Conservation (phyloP, 2,797 vertebrate genomes). For the Acipenser transmontanus region DNA sequence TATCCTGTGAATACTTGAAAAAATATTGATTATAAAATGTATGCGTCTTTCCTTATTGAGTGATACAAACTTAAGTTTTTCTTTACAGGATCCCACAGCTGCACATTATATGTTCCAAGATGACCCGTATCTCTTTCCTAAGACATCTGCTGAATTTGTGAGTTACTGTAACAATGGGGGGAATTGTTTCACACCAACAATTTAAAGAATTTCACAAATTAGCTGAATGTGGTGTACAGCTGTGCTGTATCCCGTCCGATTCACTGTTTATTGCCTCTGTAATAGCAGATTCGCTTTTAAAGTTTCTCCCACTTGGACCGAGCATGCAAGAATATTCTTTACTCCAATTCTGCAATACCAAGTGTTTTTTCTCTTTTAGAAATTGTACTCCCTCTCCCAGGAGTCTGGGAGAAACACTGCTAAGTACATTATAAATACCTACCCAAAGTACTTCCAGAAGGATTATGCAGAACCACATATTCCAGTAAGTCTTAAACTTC, state of each 20-base stretch:
- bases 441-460: slow-evolving; percentile 82
- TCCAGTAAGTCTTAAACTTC: slow-evolving; percentile 61
- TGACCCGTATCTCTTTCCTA: slow-evolving; percentile 79
- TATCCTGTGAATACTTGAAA: no score
- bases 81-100: slow-evolving; percentile 76
- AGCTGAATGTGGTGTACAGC: no score
- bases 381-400: slow-evolving; percentile 65
- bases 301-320: no score
- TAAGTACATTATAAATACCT: slow-evolving; percentile 71
- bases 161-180: slow-evolving; percentile 33
- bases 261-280: no score
- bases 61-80: neutral
- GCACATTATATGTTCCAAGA: slow-evolving; percentile 77
- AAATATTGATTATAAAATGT: no score
- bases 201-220: no score
- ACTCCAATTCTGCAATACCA: no score
- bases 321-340: no score
- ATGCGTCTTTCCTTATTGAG: no score
- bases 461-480: slow-evolving; percentile 80
- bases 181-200: no score
- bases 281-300: no score
- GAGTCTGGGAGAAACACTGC: slow-evolving; percentile 81
- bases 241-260: no score
- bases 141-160: slow-evolving; percentile 64
- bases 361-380: slow-evolving; percentile 48